phyloP scores from a whole-genome alignment of 1,140 invertebrate genomes.

The Telenomus remus region DNA sequence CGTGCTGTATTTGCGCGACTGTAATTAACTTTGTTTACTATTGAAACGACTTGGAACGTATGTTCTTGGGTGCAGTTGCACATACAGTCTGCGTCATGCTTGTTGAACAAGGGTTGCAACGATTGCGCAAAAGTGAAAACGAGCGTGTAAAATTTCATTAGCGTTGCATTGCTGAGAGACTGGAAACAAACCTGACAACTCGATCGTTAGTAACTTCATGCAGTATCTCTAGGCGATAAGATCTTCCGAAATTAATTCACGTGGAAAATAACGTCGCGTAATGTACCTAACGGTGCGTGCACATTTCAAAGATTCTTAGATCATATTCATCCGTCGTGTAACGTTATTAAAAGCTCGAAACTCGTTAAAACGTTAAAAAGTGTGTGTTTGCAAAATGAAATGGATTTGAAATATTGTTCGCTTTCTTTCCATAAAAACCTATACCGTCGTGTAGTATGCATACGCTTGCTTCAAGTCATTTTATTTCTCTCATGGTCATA shows the following conservation, averaged over 20 bases:
- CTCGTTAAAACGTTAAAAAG: no score
- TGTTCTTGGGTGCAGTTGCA: slow-evolving; percentile 10
- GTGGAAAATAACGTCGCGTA: not conserved
- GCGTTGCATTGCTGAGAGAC: slow-evolving; percentile 2
- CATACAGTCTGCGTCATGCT: not conserved
- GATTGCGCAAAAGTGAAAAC: slow-evolving; percentile 19
- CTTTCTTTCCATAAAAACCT: no score
- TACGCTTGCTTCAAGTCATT: no score
- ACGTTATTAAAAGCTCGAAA: no score
- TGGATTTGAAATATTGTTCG: no score
- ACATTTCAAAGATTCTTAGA: no score
- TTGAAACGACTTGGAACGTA: slow-evolving; percentile 5
- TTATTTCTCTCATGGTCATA: no score
- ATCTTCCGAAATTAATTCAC: not conserved
- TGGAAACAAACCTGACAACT: slow-evolving; percentile 7
- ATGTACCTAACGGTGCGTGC: no score
- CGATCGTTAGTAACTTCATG: slow-evolving; percentile 11
- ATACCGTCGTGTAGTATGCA: no score
- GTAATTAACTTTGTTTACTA: slow-evolving; percentile 12
- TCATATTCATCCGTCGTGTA: no score
- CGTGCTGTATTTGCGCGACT: not conserved
- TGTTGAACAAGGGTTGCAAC: slow-evolving; percentile 1
- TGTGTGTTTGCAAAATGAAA: no score
- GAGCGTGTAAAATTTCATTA: slow-evolving; percentile 29
- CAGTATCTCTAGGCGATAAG: not conserved